Evolutionary conservation across 2,888 invertebrate species (phyloP), one percentile per base, ranked within the genome.

Genomic region (Standfussiana lucernea): DNA sequence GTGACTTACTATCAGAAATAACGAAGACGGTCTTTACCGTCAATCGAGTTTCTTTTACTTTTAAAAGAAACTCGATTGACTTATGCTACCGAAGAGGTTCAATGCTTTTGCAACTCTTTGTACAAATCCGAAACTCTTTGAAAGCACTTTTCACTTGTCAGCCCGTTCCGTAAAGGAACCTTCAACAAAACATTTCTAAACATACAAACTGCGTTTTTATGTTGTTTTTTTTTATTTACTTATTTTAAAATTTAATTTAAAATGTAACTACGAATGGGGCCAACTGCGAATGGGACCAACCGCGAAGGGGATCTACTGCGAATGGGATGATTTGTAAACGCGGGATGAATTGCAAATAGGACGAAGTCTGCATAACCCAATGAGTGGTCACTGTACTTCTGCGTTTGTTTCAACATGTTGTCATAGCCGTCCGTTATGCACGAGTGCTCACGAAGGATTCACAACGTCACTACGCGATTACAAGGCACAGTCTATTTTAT

Each of bases 361-460:
- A n/a, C n/a, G n/a, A n/a, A n/a, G n/a, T n/a, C n/a, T n/a, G n/a
- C n/a, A n/a, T n/a, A n/a, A n/a, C n/a, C n/a, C n/a, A 35, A 47
- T 13, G 10, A 35, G 13, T 86, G 79, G 81, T 69, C 72, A 81
- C 80, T 18, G 7, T 50, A 74, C 32, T 45, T 61, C n/a, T 66
- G 64, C 69, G 70, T 77, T 81, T n/a, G 72, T 75, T 85, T 68
- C 68, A 81, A 83, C 85, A 75, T 81, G 79, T 77, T 86, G 87
- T 87, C 79, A 87, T 3, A 35, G 45, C 45, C 74, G 75, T 76
- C 75, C 72, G 75, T 77, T 81, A 73, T 72, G 85, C 86, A 86
- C 86, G 86, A 70, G 86, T 87, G 85, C 80, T 13, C 72, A 32
- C 80, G 40, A 85, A 83, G 85, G 86, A 76, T 86, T 79, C 69